Percentiles rank a stretch among this genome's conserved stretches.
These are phyloP conservation scores for Apis dorsata DNA, from an alignment of 1,140 invertebrate genomes.

Conservation along the genomic window DNA sequence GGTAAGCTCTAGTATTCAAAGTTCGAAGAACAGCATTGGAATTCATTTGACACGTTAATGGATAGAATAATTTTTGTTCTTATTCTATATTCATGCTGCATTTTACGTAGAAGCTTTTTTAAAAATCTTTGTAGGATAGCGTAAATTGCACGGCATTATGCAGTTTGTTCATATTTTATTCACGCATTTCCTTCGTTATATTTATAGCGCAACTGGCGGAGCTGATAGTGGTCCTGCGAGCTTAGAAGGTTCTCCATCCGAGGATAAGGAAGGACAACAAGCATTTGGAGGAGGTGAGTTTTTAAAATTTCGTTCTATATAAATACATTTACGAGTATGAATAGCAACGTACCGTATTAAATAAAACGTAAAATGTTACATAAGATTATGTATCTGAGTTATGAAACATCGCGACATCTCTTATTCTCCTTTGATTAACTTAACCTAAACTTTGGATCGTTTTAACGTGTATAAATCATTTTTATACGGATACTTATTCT, in stretches of 20 bases:
- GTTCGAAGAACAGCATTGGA: background rate
- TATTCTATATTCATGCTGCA: background rate
- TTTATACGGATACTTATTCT: constrained; percentile 16
- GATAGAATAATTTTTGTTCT: background rate
- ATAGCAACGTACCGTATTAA: background rate
- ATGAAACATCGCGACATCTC: background rate
- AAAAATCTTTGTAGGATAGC: background rate
- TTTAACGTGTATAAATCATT: background rate
- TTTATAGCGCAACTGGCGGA: constrained; percentile 89
- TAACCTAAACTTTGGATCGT: background rate
- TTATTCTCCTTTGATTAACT: background rate
- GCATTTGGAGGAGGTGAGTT: constrained; percentile 88
- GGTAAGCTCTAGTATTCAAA: background rate
- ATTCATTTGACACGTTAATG: background rate
- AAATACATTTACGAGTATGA: background rate
- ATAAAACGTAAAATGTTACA: background rate
- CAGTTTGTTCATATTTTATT: background rate
- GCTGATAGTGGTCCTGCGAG: constrained; percentile 90
- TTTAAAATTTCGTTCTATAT: background rate
- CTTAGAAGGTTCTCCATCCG: constrained; percentile 87
- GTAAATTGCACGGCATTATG: background rate
- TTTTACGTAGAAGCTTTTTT: background rate
- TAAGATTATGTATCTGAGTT: background rate
- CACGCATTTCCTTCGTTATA: background rate
- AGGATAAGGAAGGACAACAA: constrained; percentile 87